These are phyloP conservation scores for Alligator mississippiensis DNA, from an alignment of 2,113 vertebrate species.

Conservation along the genomic window DNA sequence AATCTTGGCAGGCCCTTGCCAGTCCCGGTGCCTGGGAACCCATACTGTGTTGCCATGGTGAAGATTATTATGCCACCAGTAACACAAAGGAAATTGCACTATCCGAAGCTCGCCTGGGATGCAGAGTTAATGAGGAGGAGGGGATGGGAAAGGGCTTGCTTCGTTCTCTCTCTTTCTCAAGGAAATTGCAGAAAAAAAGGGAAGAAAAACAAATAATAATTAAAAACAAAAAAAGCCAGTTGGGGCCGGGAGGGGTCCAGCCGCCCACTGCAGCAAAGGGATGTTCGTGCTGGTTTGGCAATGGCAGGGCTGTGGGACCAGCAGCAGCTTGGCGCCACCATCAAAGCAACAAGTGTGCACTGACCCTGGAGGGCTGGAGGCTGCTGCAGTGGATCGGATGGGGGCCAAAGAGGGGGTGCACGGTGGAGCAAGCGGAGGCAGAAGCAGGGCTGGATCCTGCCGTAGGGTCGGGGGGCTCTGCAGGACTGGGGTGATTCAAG, in stretches of 20 bases:
- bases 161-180: background rate
- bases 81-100: conserved; percentile 43
- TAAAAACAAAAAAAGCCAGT: background rate
- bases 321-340: background rate
- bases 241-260: background rate
- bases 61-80: conserved; percentile 27
- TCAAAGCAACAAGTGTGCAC: background rate
- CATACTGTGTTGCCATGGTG: conserved; percentile 71
- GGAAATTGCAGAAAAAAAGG: background rate
- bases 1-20: background rate
- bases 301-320: background rate
- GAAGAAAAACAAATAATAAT: background rate
- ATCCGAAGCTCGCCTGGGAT: conserved; percentile 55
- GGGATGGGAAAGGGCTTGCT: conserved; percentile 22
- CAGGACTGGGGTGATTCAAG: background rate
- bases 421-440: background rate
- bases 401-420: no score
- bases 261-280: background rate
- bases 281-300: background rate
- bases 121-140: background rate
- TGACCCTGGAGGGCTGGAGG: no score
- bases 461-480: no score
- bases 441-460: background rate
- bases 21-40: background rate
- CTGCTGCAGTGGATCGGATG: no score